phyloP scores from a whole-genome alignment of 2,888 invertebrate genomes.

The Lymantria monacha region DNA sequence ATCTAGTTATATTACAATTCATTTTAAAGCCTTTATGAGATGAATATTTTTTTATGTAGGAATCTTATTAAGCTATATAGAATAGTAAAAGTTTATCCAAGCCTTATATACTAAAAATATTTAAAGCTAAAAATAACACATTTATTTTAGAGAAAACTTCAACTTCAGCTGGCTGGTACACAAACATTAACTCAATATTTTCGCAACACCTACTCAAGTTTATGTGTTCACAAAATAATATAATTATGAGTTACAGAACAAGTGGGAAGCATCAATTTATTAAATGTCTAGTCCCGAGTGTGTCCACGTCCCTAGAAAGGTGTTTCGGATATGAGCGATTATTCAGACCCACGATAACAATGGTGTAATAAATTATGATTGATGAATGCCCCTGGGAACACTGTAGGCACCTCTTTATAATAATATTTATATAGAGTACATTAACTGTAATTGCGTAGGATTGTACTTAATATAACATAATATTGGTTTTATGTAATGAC shows the following conservation, averaged over 20 bases:
- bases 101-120: too few relatives aligned
- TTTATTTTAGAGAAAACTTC: too few relatives aligned
- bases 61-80: too few relatives aligned
- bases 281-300: constrained; percentile 35
- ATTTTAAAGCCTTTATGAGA: too few relatives aligned
- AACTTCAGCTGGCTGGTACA: too few relatives aligned
- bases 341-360: constrained; percentile 71
- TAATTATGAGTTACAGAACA: constrained; percentile 23
- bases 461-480: too few relatives aligned
- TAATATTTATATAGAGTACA: constrained; percentile 43
- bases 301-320: constrained; percentile 54
- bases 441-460: constrained; percentile 12
- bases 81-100: too few relatives aligned
- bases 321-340: constrained; percentile 80
- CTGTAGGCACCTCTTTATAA: constrained; percentile 57
- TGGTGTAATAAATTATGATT: constrained; percentile 80
- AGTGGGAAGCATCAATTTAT: constrained; percentile 32
- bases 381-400: constrained; percentile 59
- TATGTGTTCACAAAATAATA: constrained; percentile 13
- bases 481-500: too few relatives aligned
- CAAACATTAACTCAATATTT: not conserved
- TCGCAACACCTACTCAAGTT: constrained; percentile 1
- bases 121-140: too few relatives aligned
- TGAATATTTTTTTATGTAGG: too few relatives aligned
- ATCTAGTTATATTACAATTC: too few relatives aligned